Evolutionary conservation across 2,888 invertebrate genomes (phyloP).

Genomic region (Megastigmus dorsalis): DNA sequence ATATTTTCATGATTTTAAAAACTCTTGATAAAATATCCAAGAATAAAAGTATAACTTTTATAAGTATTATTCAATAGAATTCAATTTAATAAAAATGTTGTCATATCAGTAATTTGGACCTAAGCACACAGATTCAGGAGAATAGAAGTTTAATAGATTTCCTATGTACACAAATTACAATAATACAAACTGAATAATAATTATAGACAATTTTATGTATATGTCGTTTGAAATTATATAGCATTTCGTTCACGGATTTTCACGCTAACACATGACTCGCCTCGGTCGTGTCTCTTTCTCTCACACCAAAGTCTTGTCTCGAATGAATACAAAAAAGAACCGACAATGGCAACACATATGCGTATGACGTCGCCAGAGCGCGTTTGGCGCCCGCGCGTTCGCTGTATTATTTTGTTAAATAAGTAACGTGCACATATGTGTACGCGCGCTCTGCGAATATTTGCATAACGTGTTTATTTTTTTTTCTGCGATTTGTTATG

Average conservation of each 20-base stretch:
- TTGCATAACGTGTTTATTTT: neutral
- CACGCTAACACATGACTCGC: neutral
- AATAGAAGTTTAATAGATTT: neutral
- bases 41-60: slow-evolving; percentile 2
- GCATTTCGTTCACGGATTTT: slow-evolving; percentile 9
- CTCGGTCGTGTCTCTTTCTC: neutral
- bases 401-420: neutral
- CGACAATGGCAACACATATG: neutral
- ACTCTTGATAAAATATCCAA: slow-evolving; percentile 21
- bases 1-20: too few species aligned
- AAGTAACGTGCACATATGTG: neutral
- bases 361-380: neutral
- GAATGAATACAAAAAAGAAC: slow-evolving; percentile 16
- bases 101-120: neutral
- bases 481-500: neutral
- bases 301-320: slow-evolving; percentile 3
- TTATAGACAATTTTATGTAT: slow-evolving; percentile 7
- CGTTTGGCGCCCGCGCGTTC: neutral
- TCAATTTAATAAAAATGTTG: neutral
- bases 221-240: slow-evolving; percentile 10
- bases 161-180: neutral
- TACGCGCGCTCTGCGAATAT: neutral
- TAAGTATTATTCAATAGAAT: neutral
- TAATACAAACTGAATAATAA: slow-evolving; percentile 4
- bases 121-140: too few species aligned